Conservation (phyloP, 2,888 invertebrate species). For the Chesias legatella region DNA sequence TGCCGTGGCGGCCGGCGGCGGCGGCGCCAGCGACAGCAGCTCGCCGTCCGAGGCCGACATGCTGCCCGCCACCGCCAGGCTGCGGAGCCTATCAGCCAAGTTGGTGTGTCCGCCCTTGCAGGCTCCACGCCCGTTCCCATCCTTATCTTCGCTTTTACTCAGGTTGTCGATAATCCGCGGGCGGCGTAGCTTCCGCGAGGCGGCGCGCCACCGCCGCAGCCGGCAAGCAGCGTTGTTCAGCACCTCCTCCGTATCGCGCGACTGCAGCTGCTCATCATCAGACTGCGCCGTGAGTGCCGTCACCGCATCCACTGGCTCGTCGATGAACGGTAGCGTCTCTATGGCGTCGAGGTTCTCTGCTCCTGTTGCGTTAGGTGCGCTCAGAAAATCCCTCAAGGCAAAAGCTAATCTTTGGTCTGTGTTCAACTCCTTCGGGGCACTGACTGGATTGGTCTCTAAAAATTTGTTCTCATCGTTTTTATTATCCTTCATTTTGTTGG, state of each 20-base stretch:
- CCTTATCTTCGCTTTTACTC: slow-evolving; percentile 52
- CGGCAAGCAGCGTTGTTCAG: slow-evolving; percentile 71
- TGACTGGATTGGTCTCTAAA: slow-evolving; percentile 39
- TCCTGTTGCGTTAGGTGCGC: slow-evolving; percentile 30
- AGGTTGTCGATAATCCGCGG: slow-evolving; percentile 75
- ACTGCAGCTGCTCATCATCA: slow-evolving; percentile 53
- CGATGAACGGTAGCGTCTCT: slow-evolving; percentile 56
- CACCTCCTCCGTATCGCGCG: slow-evolving; percentile 60
- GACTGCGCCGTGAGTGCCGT: slow-evolving; percentile 45
- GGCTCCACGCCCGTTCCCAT: slow-evolving; percentile 40
- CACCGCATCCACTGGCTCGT: slow-evolving; percentile 53
- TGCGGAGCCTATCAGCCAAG: slow-evolving; percentile 65
- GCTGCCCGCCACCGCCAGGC: slow-evolving; percentile 69
- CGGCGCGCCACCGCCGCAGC: slow-evolving; percentile 73
- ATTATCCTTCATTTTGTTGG: slow-evolving; percentile 48
- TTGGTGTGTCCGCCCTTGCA: slow-evolving; percentile 63
- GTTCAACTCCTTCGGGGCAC: slow-evolving; percentile 50
- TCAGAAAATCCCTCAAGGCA: slow-evolving; percentile 63
- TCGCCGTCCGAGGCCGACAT: slow-evolving; percentile 70
- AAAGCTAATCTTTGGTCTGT: slow-evolving; percentile 62
- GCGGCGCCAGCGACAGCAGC: slow-evolving; percentile 69
- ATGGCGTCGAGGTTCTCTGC: slow-evolving; percentile 23
- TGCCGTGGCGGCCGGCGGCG: slow-evolving; percentile 69
- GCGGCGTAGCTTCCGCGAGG: slow-evolving; percentile 71
- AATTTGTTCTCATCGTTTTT: slow-evolving; percentile 45